These are phyloP conservation scores for Tachysurus fulvidraco DNA, from an alignment of 2,113 vertebrate species.

Conservation along the genomic window DNA sequence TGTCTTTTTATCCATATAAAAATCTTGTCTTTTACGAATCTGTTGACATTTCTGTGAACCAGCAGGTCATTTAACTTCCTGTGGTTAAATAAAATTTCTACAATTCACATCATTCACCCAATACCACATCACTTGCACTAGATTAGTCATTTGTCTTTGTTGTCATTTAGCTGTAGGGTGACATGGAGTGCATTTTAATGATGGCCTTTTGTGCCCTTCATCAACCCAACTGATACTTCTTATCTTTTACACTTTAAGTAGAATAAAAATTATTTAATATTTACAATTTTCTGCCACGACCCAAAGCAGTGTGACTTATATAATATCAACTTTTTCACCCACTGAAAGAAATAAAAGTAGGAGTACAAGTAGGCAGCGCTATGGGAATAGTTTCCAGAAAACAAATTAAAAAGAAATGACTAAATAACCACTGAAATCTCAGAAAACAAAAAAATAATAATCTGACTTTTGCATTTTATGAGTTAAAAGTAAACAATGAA, in stretches of 20 bases:
- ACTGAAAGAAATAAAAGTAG: neutral
- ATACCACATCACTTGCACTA: conserved; percentile 55
- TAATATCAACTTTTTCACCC: neutral
- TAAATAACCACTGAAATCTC: neutral
- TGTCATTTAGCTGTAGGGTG: conserved; percentile 60
- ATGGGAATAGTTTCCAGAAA: neutral
- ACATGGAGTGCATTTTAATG: conserved; percentile 60
- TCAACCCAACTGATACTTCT: conserved; percentile 58
- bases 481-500: conserved; percentile 1
- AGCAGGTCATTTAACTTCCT: neutral
- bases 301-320: neutral
- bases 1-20: neutral
- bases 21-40: neutral
- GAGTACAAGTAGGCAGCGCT: neutral
- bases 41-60: neutral
- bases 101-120: conserved; percentile 48
- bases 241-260: too few species aligned
- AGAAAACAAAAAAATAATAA: neutral
- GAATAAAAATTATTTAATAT: neutral
- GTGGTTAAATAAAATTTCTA: neutral
- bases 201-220: conserved; percentile 60
- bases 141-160: conserved; percentile 66
- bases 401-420: neutral
- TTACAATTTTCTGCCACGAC: neutral
- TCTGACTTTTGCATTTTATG: neutral